phyloP scores from a whole-genome alignment of 2,888 invertebrate genomes.

The Agonum fuliginosum region DNA sequence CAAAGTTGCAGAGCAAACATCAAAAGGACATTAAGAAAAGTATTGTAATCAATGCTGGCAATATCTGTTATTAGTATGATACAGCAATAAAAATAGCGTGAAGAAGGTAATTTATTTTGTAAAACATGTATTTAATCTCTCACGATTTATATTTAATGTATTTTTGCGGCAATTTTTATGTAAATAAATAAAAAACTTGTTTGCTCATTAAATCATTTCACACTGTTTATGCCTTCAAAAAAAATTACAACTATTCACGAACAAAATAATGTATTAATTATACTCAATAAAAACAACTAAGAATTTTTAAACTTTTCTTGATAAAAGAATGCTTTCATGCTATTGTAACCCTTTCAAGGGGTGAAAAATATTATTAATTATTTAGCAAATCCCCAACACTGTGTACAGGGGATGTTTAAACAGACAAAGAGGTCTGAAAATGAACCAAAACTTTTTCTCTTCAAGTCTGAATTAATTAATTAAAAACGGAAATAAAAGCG shows the following conservation, averaged over 20 bases:
- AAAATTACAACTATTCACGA: neutral
- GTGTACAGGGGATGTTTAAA: constrained; percentile 20
- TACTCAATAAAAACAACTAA: constrained; percentile 1
- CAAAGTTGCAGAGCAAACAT: constrained; percentile 1
- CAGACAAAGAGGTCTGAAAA: constrained; percentile 26
- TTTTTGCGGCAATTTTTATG: neutral
- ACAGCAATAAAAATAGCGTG: constrained; percentile 34
- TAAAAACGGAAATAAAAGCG: constrained; percentile 48
- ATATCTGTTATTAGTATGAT: constrained; percentile 49
- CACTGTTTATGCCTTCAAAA: too few relatives aligned
- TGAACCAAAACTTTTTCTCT: constrained; percentile 46
- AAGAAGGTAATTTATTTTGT: constrained; percentile 11
- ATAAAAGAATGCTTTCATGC: constrained; percentile 3
- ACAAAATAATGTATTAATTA: neutral
- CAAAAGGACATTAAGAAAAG: constrained; percentile 46
- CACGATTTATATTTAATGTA: constrained; percentile 1
- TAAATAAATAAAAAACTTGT: neutral
- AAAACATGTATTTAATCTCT: neutral
- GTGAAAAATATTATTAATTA: constrained; percentile 58
- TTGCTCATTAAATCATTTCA: neutral
- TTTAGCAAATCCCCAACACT: constrained; percentile 41
- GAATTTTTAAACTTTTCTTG: constrained; percentile 2
- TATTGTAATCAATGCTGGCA: constrained; percentile 47
- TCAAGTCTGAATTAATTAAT: constrained; percentile 57
- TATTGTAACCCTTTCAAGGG: constrained; percentile 34